phyloP scores from a whole-genome alignment of 2,113 vertebrate species.

The Madoqua kirkii region DNA sequence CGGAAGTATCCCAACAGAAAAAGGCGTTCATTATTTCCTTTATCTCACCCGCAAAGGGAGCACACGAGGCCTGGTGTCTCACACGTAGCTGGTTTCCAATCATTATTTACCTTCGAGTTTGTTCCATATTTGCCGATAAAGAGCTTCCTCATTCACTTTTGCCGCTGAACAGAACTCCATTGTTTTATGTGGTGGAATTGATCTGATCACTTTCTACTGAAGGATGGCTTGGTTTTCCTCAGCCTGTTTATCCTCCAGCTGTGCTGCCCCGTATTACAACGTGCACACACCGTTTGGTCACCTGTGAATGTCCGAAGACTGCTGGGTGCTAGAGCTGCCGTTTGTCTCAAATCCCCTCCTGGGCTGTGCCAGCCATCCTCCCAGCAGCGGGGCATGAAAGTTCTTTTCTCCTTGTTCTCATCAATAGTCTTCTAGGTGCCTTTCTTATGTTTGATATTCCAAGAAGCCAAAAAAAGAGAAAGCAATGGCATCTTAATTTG shows the following conservation, averaged over 20 bases:
- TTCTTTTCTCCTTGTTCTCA: background rate
- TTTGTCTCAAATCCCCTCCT: background rate
- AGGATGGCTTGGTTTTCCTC: background rate
- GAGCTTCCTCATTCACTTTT: background rate
- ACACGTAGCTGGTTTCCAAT: background rate
- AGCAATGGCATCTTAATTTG: background rate
- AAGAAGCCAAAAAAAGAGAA: background rate
- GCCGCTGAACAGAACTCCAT: background rate
- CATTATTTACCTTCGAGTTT: background rate
- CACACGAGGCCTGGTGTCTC: rapidly evolving
- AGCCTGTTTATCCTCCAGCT: rapidly evolving
- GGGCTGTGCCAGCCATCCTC: background rate
- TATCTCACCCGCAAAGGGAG: background rate
- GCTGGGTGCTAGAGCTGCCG: rapidly evolving
- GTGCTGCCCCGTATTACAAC: rapidly evolving
- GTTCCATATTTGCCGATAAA: rapidly evolving
- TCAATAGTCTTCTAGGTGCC: background rate
- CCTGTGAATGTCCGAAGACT: background rate
- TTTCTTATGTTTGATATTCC: background rate
- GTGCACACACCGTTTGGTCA: rapidly evolving
- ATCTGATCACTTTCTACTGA: background rate
- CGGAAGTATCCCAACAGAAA: background rate
- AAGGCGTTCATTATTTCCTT: background rate
- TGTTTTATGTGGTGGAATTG: rapidly evolving
- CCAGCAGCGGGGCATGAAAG: background rate